Percentiles rank a stretch among this genome's conserved stretches.
Evolutionary conservation across 2,113 vertebrate species (phyloP).

Genomic region (Suncus etruscus): DNA sequence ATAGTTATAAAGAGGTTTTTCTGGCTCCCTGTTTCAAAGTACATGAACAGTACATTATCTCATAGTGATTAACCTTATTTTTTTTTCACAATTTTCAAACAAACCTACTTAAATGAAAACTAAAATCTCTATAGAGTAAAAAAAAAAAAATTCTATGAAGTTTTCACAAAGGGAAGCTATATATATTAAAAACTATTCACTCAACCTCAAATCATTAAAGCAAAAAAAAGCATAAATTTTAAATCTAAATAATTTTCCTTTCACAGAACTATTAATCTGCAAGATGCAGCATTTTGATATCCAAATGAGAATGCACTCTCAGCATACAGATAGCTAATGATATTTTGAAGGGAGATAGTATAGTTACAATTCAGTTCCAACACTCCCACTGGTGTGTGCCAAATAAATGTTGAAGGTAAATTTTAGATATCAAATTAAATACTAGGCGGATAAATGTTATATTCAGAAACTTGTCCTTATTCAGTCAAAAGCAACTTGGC

Average conservation of each 20-base stretch:
- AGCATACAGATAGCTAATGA: slow-evolving; percentile 20
- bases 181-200: slow-evolving; percentile 73
- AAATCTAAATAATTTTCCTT: slow-evolving; percentile 68
- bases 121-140: slow-evolving; percentile 63
- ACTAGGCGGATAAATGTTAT: slow-evolving; percentile 64
- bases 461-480: slow-evolving; percentile 67
- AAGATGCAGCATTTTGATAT: slow-evolving; percentile 76
- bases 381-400: slow-evolving; percentile 49
- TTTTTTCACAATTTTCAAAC: slow-evolving; percentile 74
- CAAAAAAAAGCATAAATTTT: slow-evolving; percentile 68
- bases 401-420: slow-evolving; percentile 67
- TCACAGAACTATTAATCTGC: slow-evolving; percentile 54
- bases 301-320: slow-evolving; percentile 64
- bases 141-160: slow-evolving; percentile 68
- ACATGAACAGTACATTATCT: slow-evolving; percentile 67
- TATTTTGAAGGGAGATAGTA: slow-evolving; percentile 56
- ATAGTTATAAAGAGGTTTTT: slow-evolving; percentile 66
- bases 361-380: slow-evolving; percentile 60
- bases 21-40: slow-evolving; percentile 71
- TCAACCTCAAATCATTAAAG: slow-evolving; percentile 68
- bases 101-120: slow-evolving; percentile 73
- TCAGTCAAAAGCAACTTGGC: slow-evolving; percentile 74
- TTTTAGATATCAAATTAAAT: slow-evolving; percentile 62
- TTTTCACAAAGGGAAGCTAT: slow-evolving; percentile 61
- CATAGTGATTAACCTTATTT: slow-evolving; percentile 45